Conservation (phyloP, 1,140 invertebrate species). For the Ceratina calcarata region DNA sequence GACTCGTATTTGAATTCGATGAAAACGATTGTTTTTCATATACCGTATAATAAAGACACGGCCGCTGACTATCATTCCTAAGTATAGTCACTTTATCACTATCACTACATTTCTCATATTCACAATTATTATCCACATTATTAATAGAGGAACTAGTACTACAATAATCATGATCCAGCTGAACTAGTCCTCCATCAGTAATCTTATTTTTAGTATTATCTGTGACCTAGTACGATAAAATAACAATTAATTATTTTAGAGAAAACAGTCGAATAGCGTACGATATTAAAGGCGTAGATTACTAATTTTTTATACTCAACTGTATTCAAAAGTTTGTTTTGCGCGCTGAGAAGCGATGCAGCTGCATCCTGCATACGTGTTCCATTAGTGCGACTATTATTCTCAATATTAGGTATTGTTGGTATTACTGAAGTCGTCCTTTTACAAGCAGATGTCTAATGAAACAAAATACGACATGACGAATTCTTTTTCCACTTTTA, state of each 20-base stretch:
- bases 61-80: slow-evolving; percentile 31
- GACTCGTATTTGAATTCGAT: neutral
- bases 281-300: neutral
- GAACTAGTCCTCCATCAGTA: slow-evolving; percentile 68
- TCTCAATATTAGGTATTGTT: slow-evolving; percentile 73
- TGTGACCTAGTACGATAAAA: slow-evolving; percentile 44
- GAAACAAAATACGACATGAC: slow-evolving; percentile 35
- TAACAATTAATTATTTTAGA: slow-evolving; percentile 1
- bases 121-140: slow-evolving; percentile 52
- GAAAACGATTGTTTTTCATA: slow-evolving; percentile 20
- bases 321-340: slow-evolving; percentile 75
- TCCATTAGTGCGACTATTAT: slow-evolving; percentile 60
- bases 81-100: slow-evolving; percentile 40
- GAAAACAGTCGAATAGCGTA: neutral
- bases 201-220: slow-evolving; percentile 43
- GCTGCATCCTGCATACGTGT: slow-evolving; percentile 74
- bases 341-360: slow-evolving; percentile 63
- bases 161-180: slow-evolving; percentile 82
- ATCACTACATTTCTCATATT: slow-evolving; percentile 50
- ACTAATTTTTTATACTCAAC: slow-evolving; percentile 34
- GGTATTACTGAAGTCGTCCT: slow-evolving; percentile 79
- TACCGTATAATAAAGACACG: slow-evolving; percentile 26
- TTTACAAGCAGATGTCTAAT: slow-evolving; percentile 76
- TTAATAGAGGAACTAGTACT: slow-evolving; percentile 55
- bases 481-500: neutral